Conservation (phyloP, 2,888 invertebrate genomes). For the Aethes cnicana region DNA sequence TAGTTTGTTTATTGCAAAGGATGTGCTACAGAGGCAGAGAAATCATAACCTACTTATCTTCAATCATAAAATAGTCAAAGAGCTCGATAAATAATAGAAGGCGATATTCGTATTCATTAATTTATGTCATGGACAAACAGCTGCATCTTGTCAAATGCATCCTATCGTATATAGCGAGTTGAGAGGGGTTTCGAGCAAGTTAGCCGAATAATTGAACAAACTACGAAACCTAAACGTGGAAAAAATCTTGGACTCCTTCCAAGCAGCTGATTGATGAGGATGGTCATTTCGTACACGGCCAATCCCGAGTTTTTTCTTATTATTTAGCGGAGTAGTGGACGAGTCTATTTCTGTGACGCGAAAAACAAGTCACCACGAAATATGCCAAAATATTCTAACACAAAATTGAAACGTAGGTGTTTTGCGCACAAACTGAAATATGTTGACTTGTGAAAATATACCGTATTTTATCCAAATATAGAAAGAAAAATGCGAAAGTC, state of each 20-base stretch:
- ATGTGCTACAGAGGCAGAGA: too few relatives aligned
- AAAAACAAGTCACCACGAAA: slow-evolving; percentile 76
- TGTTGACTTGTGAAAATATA: slow-evolving; percentile 25
- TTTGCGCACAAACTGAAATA: slow-evolving; percentile 22
- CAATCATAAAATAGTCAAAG: too few relatives aligned
- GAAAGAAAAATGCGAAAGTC: not conserved
- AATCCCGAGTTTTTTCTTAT: slow-evolving; percentile 81
- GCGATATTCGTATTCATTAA: not conserved
- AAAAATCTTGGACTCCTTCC: slow-evolving; percentile 79
- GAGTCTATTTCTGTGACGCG: slow-evolving; percentile 77
- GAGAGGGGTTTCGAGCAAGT: slow-evolving; percentile 42
- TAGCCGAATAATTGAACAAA: slow-evolving; percentile 73
- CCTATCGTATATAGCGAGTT: slow-evolving; percentile 2
- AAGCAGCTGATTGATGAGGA: slow-evolving; percentile 83
- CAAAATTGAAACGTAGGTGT: slow-evolving; percentile 40
- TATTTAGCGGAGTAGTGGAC: slow-evolving; percentile 80
- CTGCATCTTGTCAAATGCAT: too few relatives aligned
- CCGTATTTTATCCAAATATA: slow-evolving; percentile 28
- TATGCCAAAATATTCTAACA: slow-evolving; percentile 59
- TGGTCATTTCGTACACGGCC: slow-evolving; percentile 82
- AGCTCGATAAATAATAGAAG: too few relatives aligned
- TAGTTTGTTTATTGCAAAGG: slow-evolving; percentile 22
- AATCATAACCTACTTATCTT: slow-evolving; percentile 1
- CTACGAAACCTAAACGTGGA: slow-evolving; percentile 80
- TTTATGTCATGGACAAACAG: not conserved